These are phyloP conservation scores for Balearica regulorum DNA, from an alignment of 2,797 vertebrate genomes.

Conservation along the genomic window DNA sequence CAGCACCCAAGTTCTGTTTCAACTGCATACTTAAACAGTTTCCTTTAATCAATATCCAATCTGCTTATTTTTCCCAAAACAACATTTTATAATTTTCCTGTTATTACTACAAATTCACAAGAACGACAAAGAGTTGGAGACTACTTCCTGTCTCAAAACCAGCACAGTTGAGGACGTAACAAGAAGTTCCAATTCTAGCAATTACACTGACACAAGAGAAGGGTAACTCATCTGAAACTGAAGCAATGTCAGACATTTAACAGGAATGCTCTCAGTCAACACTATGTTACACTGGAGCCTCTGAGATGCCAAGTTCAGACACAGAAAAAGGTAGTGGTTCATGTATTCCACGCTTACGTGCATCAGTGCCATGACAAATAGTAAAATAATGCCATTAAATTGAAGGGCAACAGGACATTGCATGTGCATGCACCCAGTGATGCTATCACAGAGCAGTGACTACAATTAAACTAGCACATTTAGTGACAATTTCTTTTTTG, in stretches of 20 bases:
- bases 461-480: background rate
- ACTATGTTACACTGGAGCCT: background rate
- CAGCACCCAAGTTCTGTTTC: background rate
- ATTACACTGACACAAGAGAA: background rate
- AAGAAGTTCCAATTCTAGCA: background rate
- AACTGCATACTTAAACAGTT: background rate
- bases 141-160: background rate
- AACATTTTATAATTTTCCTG: background rate
- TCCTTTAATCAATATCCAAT: background rate
- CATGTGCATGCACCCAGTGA: too few species aligned
- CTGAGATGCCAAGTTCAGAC: background rate
- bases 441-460: background rate
- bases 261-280: background rate
- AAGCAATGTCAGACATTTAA: background rate
- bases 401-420: background rate
- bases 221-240: background rate
- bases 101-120: background rate
- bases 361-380: background rate
- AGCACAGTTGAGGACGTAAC: background rate
- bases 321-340: background rate
- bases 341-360: background rate
- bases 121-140: background rate
- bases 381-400: background rate
- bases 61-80: background rate
- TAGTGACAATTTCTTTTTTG: background rate